Percentiles rank a stretch among this genome's conserved stretches.
These are phyloP conservation scores for Ptychobarbus kaznakovi DNA, from an alignment of 2,797 vertebrate genomes.

Conservation along the genomic window DNA sequence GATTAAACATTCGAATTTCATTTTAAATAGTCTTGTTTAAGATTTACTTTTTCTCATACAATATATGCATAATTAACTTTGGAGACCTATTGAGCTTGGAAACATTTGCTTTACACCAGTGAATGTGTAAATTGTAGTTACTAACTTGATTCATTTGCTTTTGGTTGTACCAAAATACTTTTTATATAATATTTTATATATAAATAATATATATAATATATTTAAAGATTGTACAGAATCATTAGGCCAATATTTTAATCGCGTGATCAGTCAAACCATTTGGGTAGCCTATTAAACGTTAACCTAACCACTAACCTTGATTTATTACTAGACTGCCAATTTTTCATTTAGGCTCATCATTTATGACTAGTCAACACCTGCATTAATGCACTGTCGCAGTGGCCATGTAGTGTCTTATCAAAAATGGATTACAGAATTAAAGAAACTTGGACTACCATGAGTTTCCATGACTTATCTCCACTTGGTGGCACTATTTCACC, in stretches of 20 bases:
- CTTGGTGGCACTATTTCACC: conserved; percentile 74
- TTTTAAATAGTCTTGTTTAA: not conserved
- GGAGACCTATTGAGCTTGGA: not conserved
- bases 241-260: not conserved
- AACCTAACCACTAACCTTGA: not conserved
- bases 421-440: not conserved
- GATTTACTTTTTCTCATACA: not conserved
- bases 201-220: no score
- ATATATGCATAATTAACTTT: not conserved
- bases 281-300: not conserved
- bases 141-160: not conserved
- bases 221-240: not conserved
- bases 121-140: not conserved
- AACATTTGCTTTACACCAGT: not conserved
- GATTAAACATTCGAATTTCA: not conserved
- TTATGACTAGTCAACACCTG: not conserved
- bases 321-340: not conserved
- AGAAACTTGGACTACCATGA: not conserved
- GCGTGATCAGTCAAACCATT: not conserved
- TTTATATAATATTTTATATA: no score
- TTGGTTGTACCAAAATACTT: no score
- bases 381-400: not conserved
- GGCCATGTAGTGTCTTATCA: not conserved
- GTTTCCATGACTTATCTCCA: conserved; percentile 47
- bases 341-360: not conserved